phyloP scores from a whole-genome alignment of 2,888 invertebrate species.

The Polymixis flavicincta region DNA sequence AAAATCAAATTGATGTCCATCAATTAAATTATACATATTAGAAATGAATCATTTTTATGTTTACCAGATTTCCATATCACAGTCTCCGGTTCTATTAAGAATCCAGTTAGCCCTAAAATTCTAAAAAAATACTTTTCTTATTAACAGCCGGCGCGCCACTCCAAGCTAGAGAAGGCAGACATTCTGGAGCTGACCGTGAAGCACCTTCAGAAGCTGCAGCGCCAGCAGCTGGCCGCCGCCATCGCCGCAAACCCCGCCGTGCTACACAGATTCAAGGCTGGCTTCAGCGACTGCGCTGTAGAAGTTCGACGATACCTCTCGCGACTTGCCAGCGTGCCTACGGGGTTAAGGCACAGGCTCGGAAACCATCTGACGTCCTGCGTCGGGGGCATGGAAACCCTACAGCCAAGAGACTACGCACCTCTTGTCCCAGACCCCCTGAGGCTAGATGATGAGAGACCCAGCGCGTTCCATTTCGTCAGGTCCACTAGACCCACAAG shows the following conservation, averaged over 20 bases:
- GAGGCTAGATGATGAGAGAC: slow-evolving; percentile 84
- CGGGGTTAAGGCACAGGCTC: slow-evolving; percentile 91
- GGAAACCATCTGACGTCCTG: slow-evolving; percentile 92
- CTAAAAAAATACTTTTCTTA: slow-evolving; percentile 17
- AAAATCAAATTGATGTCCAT: not conserved
- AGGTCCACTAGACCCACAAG: slow-evolving; percentile 88
- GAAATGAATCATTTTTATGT: not conserved
- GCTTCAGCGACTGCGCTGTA: slow-evolving; percentile 96
- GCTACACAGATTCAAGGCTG: slow-evolving; percentile 95
- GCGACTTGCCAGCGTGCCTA: slow-evolving; percentile 91
- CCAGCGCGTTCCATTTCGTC: slow-evolving; percentile 87
- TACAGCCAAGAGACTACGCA: slow-evolving; percentile 85
- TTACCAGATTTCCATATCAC: not conserved
- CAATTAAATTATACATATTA: not conserved
- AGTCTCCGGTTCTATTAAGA: slow-evolving; percentile 42
- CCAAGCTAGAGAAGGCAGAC: slow-evolving; percentile 98
- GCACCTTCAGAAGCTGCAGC: slow-evolving; percentile 96
- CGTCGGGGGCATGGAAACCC: slow-evolving; percentile 89
- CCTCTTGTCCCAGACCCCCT: slow-evolving; percentile 90
- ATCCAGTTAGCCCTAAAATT: slow-evolving; percentile 43
- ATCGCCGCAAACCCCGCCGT: slow-evolving; percentile 96
- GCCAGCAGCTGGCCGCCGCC: slow-evolving; percentile 95
- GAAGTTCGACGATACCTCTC: slow-evolving; percentile 94
- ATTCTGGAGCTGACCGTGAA: slow-evolving; percentile 98
- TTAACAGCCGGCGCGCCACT: slow-evolving; percentile 97